Conservation (phyloP, 1,140 invertebrate genomes). For the Aplysia californica region DNA sequence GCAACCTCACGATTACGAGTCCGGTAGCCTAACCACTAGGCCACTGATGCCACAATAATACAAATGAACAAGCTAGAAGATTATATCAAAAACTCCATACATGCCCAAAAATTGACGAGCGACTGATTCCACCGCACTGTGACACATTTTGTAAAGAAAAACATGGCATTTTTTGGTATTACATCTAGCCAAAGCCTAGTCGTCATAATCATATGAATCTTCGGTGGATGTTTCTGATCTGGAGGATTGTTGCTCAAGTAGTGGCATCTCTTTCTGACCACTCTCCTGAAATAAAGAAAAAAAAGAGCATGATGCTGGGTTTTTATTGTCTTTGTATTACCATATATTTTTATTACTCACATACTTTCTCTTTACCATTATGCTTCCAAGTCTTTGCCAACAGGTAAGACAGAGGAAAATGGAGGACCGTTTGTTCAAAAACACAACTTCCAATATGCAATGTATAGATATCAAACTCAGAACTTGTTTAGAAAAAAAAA, state of each 20-base stretch:
- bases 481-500: too few relatives aligned
- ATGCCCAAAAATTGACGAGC: too few relatives aligned
- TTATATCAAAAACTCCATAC: not conserved
- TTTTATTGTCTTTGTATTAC: not conserved
- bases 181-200: not conserved
- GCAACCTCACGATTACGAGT: too few relatives aligned
- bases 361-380: not conserved
- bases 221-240: not conserved
- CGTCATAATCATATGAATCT: not conserved
- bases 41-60: too few relatives aligned
- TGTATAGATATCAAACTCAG: not conserved
- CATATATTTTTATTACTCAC: not conserved
- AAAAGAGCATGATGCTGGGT: not conserved
- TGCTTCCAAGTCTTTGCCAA: too few relatives aligned
- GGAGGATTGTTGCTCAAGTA: not conserved
- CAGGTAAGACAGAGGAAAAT: too few relatives aligned
- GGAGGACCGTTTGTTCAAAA: too few relatives aligned
- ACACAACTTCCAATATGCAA: not conserved
- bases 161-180: not conserved
- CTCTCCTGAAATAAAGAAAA: not conserved
- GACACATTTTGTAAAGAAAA: too few relatives aligned
- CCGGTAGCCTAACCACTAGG: too few relatives aligned
- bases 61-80: too few relatives aligned
- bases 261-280: not conserved
- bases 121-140: too few relatives aligned